Percentiles rank a stretch among this genome's conserved stretches.
phyloP scores from a whole-genome alignment of 2,888 invertebrate genomes.

The Noctuana brunneofusca region DNA sequence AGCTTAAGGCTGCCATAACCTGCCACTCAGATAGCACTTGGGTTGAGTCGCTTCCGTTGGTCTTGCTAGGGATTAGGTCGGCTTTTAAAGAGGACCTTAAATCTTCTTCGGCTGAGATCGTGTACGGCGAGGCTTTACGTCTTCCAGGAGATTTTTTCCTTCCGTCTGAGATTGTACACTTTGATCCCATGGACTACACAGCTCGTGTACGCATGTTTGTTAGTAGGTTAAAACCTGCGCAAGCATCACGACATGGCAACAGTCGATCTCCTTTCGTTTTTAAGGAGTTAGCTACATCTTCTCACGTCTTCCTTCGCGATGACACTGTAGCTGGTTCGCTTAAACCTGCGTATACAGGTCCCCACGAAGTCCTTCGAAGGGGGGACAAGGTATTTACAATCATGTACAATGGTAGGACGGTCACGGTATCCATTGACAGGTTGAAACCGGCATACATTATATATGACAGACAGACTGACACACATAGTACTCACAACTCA shows the following conservation, averaged over 20 bases:
- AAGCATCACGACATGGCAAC: not conserved
- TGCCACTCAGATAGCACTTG: too few relatives aligned
- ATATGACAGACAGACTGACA: not conserved
- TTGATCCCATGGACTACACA: not conserved
- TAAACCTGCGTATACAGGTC: constrained; percentile 45
- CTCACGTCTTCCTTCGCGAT: constrained; percentile 43
- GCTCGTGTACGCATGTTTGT: not conserved
- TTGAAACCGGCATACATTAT: constrained; percentile 42
- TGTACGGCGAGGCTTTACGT: not conserved
- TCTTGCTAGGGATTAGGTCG: not conserved
- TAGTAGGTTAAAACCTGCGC: not conserved
- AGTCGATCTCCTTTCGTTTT: not conserved
- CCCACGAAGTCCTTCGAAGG: constrained; percentile 41
- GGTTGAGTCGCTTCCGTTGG: too few relatives aligned
- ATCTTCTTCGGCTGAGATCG: not conserved
- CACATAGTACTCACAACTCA: not conserved
- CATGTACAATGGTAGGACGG: constrained; percentile 36
- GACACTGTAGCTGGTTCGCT: constrained; percentile 41
- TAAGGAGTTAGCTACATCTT: not conserved
- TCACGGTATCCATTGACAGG: constrained; percentile 42
- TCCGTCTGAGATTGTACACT: not conserved
- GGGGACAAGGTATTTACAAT: constrained; percentile 42
- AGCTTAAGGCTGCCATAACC: too few relatives aligned
- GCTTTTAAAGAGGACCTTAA: constrained; percentile 1
- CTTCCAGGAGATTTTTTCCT: constrained; percentile 1